These are phyloP conservation scores for Agelastica alni DNA, from an alignment of 2,888 invertebrate species.

Conservation along the genomic window DNA sequence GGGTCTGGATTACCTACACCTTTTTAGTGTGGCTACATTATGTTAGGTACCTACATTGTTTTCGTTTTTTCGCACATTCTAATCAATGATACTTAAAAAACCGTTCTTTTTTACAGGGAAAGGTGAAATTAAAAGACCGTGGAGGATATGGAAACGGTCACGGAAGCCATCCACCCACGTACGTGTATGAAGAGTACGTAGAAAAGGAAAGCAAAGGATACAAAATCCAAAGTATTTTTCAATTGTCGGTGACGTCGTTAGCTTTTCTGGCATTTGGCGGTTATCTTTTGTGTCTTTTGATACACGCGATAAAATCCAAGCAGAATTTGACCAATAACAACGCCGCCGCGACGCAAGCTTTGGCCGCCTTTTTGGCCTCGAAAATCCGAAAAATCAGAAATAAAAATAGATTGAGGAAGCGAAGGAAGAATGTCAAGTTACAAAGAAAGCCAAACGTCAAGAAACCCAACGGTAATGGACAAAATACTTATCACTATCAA, in stretches of 20 bases:
- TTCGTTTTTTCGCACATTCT: too few relatives aligned
- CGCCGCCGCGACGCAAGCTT: conserved; percentile 45
- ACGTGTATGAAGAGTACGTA: conserved; percentile 40
- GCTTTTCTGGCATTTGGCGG: conserved; percentile 86
- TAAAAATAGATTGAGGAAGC: conserved; percentile 18
- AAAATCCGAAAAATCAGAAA: conserved; percentile 18
- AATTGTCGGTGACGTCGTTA: conserved; percentile 75
- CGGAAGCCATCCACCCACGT: conserved; percentile 20
- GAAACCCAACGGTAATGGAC: background rate
- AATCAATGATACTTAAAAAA: too few relatives aligned
- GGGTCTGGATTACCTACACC: too few relatives aligned
- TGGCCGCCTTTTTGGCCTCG: conserved; percentile 39
- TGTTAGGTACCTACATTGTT: too few relatives aligned
- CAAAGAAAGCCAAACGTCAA: conserved; percentile 10
- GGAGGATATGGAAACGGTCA: conserved; percentile 38
- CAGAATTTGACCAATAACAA: conserved; percentile 49
- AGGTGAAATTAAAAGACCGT: conserved; percentile 42
- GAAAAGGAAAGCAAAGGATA: conserved; percentile 59
- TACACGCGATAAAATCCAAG: conserved; percentile 74
- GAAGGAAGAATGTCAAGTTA: conserved; percentile 23
- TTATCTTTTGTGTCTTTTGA: conserved; percentile 76
- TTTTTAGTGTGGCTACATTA: too few relatives aligned
- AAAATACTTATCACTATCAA: background rate
- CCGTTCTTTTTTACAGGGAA: conserved; percentile 14
- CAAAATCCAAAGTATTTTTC: conserved; percentile 71